Evolutionary conservation across 2,797 vertebrate species (phyloP).

Genomic region (Nyctalus aviator): DNA sequence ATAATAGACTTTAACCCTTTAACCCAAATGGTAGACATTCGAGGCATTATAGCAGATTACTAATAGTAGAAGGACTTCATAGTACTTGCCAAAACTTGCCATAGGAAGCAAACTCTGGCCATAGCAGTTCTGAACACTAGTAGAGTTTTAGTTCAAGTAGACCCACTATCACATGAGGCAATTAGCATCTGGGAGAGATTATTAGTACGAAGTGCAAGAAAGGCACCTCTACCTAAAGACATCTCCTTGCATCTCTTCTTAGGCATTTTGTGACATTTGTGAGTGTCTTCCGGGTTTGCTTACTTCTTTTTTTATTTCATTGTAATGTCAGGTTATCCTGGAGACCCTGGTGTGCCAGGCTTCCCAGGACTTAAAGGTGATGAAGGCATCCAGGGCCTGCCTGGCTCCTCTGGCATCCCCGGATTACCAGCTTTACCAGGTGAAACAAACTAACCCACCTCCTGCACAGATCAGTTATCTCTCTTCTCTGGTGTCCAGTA

Average conservation of each 20-base stretch:
- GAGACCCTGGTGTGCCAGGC: conserved; percentile 90
- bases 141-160: neutral
- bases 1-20: conserved; percentile 2
- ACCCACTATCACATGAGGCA: neutral
- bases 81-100: conserved; percentile 8
- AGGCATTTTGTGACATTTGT: conserved; percentile 23
- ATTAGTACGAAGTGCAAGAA: neutral
- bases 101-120: neutral
- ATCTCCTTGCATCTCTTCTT: neutral
- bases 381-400: conserved; percentile 83
- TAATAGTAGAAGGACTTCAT: conserved; percentile 46
- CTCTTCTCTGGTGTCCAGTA: neutral
- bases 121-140: conserved; percentile 17
- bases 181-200: conserved; percentile 6
- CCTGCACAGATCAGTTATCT: neutral
- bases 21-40: neutral
- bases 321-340: conserved; percentile 87
- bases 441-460: conserved; percentile 70
- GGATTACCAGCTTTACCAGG: conserved; percentile 85
- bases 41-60: conserved; percentile 12
- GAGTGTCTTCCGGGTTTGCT: neutral
- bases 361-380: conserved; percentile 88
- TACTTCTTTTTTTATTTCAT: neutral
- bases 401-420: conserved; percentile 84
- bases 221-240: neutral